Percentiles rank a stretch among this genome's conserved stretches.
phyloP scores from a whole-genome alignment of 2,888 invertebrate species.

The Troides helena region DNA sequence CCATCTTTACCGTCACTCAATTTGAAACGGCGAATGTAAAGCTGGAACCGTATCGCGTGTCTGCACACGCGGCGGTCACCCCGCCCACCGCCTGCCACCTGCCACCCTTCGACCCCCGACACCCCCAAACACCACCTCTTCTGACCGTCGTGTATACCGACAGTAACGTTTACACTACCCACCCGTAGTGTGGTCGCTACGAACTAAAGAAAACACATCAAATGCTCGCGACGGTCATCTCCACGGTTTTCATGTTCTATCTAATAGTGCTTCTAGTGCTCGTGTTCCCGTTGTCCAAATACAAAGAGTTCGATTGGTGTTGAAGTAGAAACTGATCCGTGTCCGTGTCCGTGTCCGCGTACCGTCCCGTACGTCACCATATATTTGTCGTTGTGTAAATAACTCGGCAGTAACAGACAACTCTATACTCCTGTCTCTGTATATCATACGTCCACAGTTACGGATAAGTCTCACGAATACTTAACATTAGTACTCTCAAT shows the following conservation, averaged over 20 bases:
- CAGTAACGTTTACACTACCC: slow-evolving; percentile 29
- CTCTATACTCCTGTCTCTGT: too few species aligned
- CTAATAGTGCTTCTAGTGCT: slow-evolving; percentile 61
- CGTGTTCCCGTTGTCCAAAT: slow-evolving; percentile 67
- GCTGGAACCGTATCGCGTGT: slow-evolving; percentile 5
- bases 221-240: slow-evolving; percentile 56
- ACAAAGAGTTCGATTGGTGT: slow-evolving; percentile 41
- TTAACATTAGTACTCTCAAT: too few species aligned
- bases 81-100: background rate
- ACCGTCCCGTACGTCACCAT: too few species aligned
- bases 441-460: too few species aligned
- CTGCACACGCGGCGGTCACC: slow-evolving; percentile 7
- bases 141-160: slow-evolving; percentile 43
- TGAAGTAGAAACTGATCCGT: background rate
- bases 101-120: slow-evolving; percentile 21
- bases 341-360: too few species aligned
- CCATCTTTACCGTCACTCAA: slow-evolving; percentile 11
- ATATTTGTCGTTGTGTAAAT: too few species aligned
- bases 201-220: slow-evolving; percentile 21
- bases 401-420: too few species aligned
- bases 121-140: slow-evolving; percentile 30
- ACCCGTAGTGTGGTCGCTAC: too few species aligned
- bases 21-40: slow-evolving; percentile 4
- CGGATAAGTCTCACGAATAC: too few species aligned
- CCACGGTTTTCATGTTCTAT: slow-evolving; percentile 65